Percentiles rank a stretch among this genome's conserved stretches.
Conservation (phyloP, 2,888 invertebrate species). For the Volucella inflata region DNA sequence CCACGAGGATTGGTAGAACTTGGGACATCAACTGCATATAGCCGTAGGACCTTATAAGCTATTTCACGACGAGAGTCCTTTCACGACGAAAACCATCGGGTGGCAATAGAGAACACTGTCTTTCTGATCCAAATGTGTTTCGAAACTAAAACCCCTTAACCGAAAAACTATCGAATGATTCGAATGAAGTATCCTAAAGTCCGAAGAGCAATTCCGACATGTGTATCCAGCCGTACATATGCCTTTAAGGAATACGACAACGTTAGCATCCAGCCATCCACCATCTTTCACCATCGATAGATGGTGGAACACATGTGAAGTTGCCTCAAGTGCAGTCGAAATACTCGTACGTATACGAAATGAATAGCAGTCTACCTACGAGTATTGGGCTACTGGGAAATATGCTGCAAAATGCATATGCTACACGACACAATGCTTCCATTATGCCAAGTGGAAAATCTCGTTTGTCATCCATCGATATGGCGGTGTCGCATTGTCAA, state of each 20-base stretch:
- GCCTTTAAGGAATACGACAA: constrained; percentile 53
- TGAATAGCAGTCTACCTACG: constrained; percentile 28
- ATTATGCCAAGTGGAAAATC: constrained; percentile 74
- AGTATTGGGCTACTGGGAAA: background rate
- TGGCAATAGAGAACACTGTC: background rate
- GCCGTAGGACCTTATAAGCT: constrained; percentile 60
- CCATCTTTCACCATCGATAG: constrained; percentile 12
- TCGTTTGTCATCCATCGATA: constrained; percentile 75
- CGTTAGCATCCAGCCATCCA: constrained; percentile 10
- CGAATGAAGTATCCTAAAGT: constrained; percentile 59
- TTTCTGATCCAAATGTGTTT: constrained; percentile 30
- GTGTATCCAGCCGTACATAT: constrained; percentile 7
- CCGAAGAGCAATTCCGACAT: constrained; percentile 20
- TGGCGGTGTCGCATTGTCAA: constrained; percentile 72
- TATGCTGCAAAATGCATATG: constrained; percentile 48
- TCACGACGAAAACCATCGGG: background rate
- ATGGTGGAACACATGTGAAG: constrained; percentile 15
- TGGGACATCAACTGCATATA: constrained; percentile 47
- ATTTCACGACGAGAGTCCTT: background rate
- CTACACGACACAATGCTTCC: constrained; percentile 65
- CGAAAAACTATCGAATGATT: constrained; percentile 62
- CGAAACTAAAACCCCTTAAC: constrained; percentile 55
- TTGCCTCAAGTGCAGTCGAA: constrained; percentile 25
- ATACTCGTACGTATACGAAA: background rate
- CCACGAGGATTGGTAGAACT: constrained; percentile 35